Base-by-base conservation (phyloP, 1,140 invertebrate genomes). In the Ooceraea biroi region DNA sequence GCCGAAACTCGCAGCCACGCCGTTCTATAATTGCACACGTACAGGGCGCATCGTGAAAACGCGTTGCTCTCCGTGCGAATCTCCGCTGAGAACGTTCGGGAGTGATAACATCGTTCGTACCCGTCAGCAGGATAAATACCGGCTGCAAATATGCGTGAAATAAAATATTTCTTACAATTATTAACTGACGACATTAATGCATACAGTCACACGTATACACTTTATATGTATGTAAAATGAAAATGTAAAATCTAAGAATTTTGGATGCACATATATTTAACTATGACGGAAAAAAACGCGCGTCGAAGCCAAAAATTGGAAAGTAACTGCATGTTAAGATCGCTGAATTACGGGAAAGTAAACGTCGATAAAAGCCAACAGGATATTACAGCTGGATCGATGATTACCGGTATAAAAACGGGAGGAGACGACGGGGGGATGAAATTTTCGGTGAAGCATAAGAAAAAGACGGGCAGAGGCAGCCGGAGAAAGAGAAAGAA, bases 321-420 rank as follows among this genome's bases (percentile, higher is more conserved):
- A 71, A 22, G 19, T 30, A 80, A 69, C 60, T 66, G 73, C 25
- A 77, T 41, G 74, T n/a, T 66, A 44, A 77, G 66, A 77, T 25
- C 7, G 65, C 10, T 17, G 44, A 58, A 58, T 27, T n/a, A 84
- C 71, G 41, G 63, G 74, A 78, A 85, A 89, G 87, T 89, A 89
- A 90, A 83, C 91, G 85, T 89, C 76, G 86, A 83, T 85, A 76
- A 90, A 89, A 86, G 85, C 86, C 61, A 82, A 86, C n/a, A 82
- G 71, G 80, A 85, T 69, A 74, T 76, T 55, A 30, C 66, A 83
- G 66, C 65, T 84, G 85, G 68, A 73, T 87, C 63, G 82, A 44
- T 73, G 82, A 82, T 82, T 69, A 66, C 19, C 44, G 74, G 22
- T 55, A 19, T 72, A 66, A 72, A 83, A 86, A 41, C 46, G 58